Evolutionary conservation across 2,888 invertebrate genomes (phyloP).

Genomic region (Erebia epiphron): DNA sequence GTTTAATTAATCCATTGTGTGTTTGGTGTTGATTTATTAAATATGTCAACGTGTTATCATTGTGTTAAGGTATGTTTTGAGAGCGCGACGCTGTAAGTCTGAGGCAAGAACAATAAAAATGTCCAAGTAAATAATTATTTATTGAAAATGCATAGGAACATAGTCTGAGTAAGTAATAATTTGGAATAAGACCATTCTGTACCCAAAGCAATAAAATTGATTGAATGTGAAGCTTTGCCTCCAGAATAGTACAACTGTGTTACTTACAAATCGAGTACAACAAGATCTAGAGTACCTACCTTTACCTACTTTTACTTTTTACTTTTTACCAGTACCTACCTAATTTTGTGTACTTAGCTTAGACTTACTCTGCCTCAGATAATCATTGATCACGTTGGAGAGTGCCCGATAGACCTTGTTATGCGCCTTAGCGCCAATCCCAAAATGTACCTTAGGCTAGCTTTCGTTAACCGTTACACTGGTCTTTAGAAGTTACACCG

Average conservation of each 20-base stretch:
- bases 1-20: slow-evolving; percentile 1
- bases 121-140: no score
- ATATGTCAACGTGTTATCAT: neutral
- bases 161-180: no score
- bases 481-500: slow-evolving; percentile 17
- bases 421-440: neutral
- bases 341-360: neutral
- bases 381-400: neutral
- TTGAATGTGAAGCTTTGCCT: no score
- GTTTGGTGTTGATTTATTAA: slow-evolving; percentile 5
- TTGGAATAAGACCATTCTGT: no score
- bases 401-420: slow-evolving; percentile 2
- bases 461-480: slow-evolving; percentile 12
- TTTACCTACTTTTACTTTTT: no score
- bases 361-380: neutral
- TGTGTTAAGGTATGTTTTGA: slow-evolving; percentile 14
- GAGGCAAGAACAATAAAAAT: neutral
- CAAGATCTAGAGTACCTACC: neutral
- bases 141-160: no score
- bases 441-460: slow-evolving; percentile 5
- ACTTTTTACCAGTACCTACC: no score
- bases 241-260: no score
- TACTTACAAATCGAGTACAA: neutral
- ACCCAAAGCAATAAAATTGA: no score
- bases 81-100: neutral